Percentiles rank a stretch among this genome's conserved stretches.
phyloP scores from a whole-genome alignment of 2,888 invertebrate species.

The Epinotia demarniana region DNA sequence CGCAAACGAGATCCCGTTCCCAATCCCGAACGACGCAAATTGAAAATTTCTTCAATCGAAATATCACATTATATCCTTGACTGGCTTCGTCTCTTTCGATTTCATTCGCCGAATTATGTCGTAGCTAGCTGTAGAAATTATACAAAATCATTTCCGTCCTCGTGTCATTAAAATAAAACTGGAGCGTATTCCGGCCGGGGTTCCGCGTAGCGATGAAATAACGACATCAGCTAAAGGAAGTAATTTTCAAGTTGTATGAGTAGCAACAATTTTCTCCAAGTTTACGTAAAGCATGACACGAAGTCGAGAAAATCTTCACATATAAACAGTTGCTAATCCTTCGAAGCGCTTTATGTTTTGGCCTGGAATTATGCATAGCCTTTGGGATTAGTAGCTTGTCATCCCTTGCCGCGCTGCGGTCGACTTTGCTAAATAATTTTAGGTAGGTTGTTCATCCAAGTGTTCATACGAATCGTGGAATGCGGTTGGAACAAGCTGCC shows the following conservation, averaged over 20 bases:
- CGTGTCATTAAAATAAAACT: constrained; percentile 43
- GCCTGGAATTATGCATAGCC: constrained; percentile 80
- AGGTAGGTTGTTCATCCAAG: constrained; percentile 31
- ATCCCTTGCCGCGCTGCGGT: constrained; percentile 67
- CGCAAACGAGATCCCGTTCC: constrained; percentile 11
- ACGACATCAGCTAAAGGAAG: constrained; percentile 27
- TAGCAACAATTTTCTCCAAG: constrained; percentile 38
- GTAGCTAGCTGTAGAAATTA: constrained; percentile 40
- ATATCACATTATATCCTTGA: constrained; percentile 44
- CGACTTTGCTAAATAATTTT: constrained; percentile 71
- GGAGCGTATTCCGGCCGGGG: constrained; percentile 22
- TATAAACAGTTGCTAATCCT: constrained; percentile 77
- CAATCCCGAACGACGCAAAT: constrained; percentile 37
- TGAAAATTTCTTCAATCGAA: constrained; percentile 44
- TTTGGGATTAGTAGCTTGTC: constrained; percentile 77
- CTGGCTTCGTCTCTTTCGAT: constrained; percentile 43
- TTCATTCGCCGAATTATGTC: constrained; percentile 41
- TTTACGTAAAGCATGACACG: constrained; percentile 54
- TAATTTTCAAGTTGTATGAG: constrained; percentile 44
- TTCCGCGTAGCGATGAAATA: constrained; percentile 17
- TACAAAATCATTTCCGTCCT: constrained; percentile 41
- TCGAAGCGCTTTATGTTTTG: constrained; percentile 75
- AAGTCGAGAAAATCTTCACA: constrained; percentile 69
- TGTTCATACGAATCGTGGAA: constrained; percentile 38
- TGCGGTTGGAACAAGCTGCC: constrained; percentile 7